Conservation (phyloP, 2,888 invertebrate species). For the Drosophila barbarae region DNA sequence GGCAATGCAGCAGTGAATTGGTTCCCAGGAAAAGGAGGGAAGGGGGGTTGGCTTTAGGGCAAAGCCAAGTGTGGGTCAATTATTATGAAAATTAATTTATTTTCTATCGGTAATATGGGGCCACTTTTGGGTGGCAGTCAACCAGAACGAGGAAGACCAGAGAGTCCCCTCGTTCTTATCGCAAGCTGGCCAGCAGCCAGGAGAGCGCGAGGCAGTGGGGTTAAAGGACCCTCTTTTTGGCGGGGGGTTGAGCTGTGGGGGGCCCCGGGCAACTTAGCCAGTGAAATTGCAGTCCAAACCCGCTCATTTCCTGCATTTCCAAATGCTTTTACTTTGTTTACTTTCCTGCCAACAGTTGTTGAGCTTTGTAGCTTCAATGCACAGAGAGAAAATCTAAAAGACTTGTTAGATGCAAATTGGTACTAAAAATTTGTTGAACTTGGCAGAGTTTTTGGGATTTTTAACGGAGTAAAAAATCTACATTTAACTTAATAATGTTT, state of each 20-base stretch:
- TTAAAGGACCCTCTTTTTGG: background rate
- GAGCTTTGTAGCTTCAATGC: slow-evolving; percentile 17
- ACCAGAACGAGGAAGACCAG: background rate
- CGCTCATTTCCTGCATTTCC: slow-evolving; percentile 44
- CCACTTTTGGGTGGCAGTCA: slow-evolving; percentile 4
- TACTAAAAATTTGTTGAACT: too few relatives aligned
- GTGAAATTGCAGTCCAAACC: slow-evolving; percentile 28
- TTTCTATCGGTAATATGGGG: slow-evolving; percentile 63
- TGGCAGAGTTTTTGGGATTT: too few relatives aligned
- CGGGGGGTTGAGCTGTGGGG: background rate
- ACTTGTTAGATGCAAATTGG: too few relatives aligned
- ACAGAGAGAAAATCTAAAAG: background rate
- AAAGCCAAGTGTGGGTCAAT: slow-evolving; percentile 41
- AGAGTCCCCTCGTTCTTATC: slow-evolving; percentile 46
- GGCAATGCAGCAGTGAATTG: slow-evolving; percentile 64
- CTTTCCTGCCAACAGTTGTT: slow-evolving; percentile 13
- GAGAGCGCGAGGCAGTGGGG: background rate
- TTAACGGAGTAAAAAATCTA: background rate
- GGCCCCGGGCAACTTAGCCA: slow-evolving; percentile 20
- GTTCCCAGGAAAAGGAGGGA: background rate
- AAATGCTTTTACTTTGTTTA: slow-evolving; percentile 61
- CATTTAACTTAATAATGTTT: background rate
- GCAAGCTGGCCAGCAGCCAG: slow-evolving; percentile 49
- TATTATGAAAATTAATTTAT: slow-evolving; percentile 72
- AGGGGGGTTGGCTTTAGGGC: background rate